phyloP scores from a whole-genome alignment of 1,140 invertebrate genomes.

The Microplitis demolitor region DNA sequence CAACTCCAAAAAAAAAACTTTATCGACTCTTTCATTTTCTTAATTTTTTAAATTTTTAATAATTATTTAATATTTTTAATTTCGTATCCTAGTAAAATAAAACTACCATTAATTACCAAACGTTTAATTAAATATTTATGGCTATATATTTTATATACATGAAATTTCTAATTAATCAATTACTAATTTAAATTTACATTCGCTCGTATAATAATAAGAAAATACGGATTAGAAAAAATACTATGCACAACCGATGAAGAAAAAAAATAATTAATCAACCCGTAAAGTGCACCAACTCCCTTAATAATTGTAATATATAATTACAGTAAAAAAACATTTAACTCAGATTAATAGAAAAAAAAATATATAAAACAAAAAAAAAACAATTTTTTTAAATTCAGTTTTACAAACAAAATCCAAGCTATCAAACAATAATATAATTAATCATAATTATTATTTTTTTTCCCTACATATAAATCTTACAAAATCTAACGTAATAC shows the following conservation, averaged over 20 bases:
- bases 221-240: not conserved
- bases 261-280: not conserved
- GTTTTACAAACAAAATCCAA: no score
- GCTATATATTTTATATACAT: constrained; percentile 7
- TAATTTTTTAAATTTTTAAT: no score
- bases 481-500: no score
- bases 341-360: not conserved
- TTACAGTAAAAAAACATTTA: not conserved
- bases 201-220: not conserved
- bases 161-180: not conserved
- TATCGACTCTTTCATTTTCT: no score
- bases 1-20: no score
- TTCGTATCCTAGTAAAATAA: not conserved
- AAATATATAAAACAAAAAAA: not conserved
- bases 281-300: not conserved
- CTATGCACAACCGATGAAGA: not conserved
- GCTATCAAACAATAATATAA: no score
- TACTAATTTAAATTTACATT: not conserved
- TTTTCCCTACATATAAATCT: no score
- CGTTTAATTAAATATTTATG: not conserved
- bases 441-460: no score
- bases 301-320: not conserved
- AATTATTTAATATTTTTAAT: no score
- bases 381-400: no score
- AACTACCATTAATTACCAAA: not conserved